A percentile compares a stretch with the other conserved stretches of the same genome.
Evolutionary conservation across 1,140 invertebrate species (phyloP).

Genomic region (Medauroidea extradentata): DNA sequence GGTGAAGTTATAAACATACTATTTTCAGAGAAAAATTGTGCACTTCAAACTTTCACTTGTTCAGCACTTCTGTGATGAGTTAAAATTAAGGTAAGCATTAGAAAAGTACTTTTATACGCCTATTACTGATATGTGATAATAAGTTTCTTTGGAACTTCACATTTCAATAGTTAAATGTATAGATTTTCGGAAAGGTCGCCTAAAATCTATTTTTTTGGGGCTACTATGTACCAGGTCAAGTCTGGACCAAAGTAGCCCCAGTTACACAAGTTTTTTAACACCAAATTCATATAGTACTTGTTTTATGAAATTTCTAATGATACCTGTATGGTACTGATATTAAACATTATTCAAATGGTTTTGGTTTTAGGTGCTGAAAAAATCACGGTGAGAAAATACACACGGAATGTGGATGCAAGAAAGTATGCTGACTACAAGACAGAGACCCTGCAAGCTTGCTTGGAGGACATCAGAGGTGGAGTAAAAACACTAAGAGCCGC

Average conservation of each 20-base stretch:
- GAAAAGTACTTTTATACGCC: slow-evolving; percentile 2
- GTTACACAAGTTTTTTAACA: not conserved
- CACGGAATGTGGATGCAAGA: slow-evolving; percentile 10
- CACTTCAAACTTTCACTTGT: slow-evolving; percentile 5
- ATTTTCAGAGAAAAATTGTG: slow-evolving; percentile 4
- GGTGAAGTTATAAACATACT: slow-evolving; percentile 1
- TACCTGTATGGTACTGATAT: not conserved
- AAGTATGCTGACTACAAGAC: slow-evolving; percentile 13
- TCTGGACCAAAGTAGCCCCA: not conserved
- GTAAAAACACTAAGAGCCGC: slow-evolving; percentile 7
- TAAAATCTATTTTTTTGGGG: slow-evolving; percentile 5
- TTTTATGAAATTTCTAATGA: not conserved
- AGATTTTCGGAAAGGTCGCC: not conserved
- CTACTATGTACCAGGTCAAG: slow-evolving; percentile 7
- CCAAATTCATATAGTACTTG: not conserved
- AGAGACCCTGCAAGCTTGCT: slow-evolving; percentile 9
- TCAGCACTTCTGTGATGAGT: not conserved
- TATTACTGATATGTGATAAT: slow-evolving; percentile 12
- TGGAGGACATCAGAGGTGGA: slow-evolving; percentile 9
- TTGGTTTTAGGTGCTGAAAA: slow-evolving; percentile 12
- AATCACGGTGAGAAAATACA: slow-evolving; percentile 13
- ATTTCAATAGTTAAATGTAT: slow-evolving; percentile 5
- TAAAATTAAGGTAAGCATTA: slow-evolving; percentile 10
- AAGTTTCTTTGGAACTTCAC: not conserved
- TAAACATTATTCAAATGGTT: slow-evolving; percentile 10